Base-by-base conservation (phyloP, 1,140 invertebrate species). In the Trialeurodes vaporariorum region DNA sequence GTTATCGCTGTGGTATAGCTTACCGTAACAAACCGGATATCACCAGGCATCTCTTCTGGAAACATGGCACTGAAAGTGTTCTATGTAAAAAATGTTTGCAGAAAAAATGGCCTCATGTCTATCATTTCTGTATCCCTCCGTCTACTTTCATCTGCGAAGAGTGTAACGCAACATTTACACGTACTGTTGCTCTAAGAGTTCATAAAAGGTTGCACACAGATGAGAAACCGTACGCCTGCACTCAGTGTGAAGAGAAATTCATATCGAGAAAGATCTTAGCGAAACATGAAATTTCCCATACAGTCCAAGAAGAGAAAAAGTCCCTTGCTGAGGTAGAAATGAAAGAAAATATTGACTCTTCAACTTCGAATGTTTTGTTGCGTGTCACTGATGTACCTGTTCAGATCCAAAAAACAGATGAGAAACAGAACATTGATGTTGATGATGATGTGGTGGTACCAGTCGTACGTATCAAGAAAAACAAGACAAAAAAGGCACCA, bases 101-200 rank as follows among this genome's bases (percentile, higher is more conserved):
- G 71, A 93, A 93, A 74, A 92, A 92, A 71, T 93, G 91, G 91
- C 89, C 89, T 0, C 90, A 93, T 77, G 87, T 92, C 12, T 94
- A 93, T 79, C 91, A 94, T 74, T 93, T 93, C 75, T 94, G 91
- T 75, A 84, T 88, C 68, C 91, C 91, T 23, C 88, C 91, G 2
- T 79, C 82, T 21, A 79, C 83, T 26, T 93, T 92, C 77, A 78
- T 81, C 1, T 93, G 91, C 79, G 90, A 92, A 69, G 87, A 91
- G 72, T 94, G 91, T 76, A 85, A 83, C 73, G 79, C 84, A 11
- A 84, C 81, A 65, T 92, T 93, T 74, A 82, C 85, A 1, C 85
- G 81, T 73, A 88, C 91, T 5, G 87, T 90, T n/a, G 86, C 84
- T 23, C 78, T 93, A 27, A 90, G 87, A 76, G 90, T 94, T 24